Percentiles rank a stretch among this genome's conserved stretches.
These are phyloP conservation scores for Gymnorhina tibicen DNA, from an alignment of 2,113 vertebrate species.

Conservation along the genomic window DNA sequence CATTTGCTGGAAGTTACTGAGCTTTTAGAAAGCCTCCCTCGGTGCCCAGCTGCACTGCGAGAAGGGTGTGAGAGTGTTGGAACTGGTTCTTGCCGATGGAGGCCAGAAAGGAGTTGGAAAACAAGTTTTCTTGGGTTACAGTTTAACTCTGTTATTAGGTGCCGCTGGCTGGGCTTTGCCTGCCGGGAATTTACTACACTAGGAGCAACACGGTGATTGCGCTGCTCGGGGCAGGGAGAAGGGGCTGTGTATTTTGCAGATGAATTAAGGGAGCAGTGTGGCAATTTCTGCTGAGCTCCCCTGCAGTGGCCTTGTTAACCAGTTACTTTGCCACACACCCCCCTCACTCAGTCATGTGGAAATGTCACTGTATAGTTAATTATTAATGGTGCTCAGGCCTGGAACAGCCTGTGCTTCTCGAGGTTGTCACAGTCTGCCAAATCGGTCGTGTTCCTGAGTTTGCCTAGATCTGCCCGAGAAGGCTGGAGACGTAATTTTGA, in stretches of 20 bases:
- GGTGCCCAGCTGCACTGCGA: rapidly evolving
- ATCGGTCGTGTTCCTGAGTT: not conserved
- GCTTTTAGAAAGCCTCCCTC: not conserved
- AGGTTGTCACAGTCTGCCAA: not conserved
- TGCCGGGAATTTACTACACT: not conserved
- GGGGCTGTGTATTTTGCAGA: not conserved
- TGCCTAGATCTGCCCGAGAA: not conserved
- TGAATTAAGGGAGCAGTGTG: not conserved
- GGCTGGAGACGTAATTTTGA: not conserved
- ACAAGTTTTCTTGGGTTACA: conserved; percentile 22
- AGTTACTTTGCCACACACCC: not conserved
- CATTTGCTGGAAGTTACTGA: not conserved
- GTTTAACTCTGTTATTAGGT: not conserved
- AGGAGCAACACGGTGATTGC: rapidly evolving
- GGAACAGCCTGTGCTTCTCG: conserved; percentile 18
- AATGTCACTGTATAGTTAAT: conserved; percentile 36
- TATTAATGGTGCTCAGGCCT: conserved; percentile 16
- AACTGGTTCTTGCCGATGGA: not conserved
- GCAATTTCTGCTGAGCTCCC: not conserved
- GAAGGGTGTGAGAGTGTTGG: not conserved
- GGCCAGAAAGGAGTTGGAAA: not conserved
- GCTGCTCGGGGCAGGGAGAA: rapidly evolving
- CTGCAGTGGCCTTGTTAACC: not conserved
- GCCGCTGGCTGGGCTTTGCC: not conserved
- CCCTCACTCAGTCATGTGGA: not conserved